phyloP scores from a whole-genome alignment of 2,797 vertebrate species.

The Catharus ustulatus region DNA sequence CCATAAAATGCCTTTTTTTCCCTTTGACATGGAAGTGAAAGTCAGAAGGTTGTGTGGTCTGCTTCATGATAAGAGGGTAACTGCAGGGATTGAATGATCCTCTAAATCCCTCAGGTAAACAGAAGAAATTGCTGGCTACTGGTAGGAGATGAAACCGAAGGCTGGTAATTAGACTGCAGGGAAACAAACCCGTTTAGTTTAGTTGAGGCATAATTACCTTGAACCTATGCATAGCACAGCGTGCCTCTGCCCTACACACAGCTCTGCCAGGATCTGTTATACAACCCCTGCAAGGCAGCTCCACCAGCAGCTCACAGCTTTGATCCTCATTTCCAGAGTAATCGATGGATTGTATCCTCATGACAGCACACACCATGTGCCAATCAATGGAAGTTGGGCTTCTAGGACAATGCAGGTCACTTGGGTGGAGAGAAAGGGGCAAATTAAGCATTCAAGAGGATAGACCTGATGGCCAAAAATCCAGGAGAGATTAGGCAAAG shows the following conservation, averaged over 20 bases:
- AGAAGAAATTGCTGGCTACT: neutral
- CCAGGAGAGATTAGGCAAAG: neutral
- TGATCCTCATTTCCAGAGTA: neutral
- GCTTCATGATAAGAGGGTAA: neutral
- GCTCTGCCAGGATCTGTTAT: neutral
- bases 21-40: constrained; percentile 11
- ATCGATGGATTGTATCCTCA: neutral
- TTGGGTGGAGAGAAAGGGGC: neutral
- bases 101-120: neutral
- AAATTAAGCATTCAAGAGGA: neutral
- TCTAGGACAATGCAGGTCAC: neutral
- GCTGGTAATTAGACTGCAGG: neutral
- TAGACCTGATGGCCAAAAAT: neutral
- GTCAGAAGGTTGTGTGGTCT: neutral
- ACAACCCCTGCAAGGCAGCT: constrained; percentile 9
- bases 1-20: neutral
- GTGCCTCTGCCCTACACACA: neutral
- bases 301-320: neutral
- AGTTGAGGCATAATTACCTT: neutral
- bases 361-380: neutral
- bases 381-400: neutral
- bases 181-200: neutral
- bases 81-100: neutral
- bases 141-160: neutral
- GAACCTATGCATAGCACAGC: neutral